phyloP scores from a whole-genome alignment of 2,888 invertebrate genomes.

The Silvanus unidentatus region DNA sequence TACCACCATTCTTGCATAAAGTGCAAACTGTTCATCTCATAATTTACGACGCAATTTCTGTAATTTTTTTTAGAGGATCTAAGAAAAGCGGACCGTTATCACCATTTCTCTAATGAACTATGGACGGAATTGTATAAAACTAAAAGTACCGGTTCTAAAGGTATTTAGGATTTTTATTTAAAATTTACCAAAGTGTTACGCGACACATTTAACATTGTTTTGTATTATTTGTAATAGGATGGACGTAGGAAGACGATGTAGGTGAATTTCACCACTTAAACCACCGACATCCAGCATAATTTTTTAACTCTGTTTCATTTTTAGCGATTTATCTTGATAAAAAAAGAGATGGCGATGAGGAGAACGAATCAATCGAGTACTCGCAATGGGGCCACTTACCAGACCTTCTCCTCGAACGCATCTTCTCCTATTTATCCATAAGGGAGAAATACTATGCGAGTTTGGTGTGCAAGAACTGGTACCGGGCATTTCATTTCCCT shows the following conservation, averaged over 20 bases:
- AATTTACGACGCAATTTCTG: neutral
- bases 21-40: too few species aligned
- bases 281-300: too few species aligned
- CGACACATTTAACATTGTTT: conserved; percentile 17
- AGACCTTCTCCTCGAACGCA: conserved; percentile 65
- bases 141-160: conserved; percentile 31
- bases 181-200: conserved; percentile 13
- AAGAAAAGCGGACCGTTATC: conserved; percentile 35
- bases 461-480: conserved; percentile 61
- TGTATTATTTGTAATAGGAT: too few species aligned
- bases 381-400: conserved; percentile 65
- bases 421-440: conserved; percentile 63
- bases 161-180: conserved; percentile 20
- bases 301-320: too few species aligned
- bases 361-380: conserved; percentile 43
- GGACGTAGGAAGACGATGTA: neutral
- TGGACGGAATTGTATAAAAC: conserved; percentile 39
- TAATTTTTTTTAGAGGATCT: conserved; percentile 3
- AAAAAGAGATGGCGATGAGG: conserved; percentile 41
- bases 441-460: conserved; percentile 70
- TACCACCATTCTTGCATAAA: neutral
- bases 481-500: conserved; percentile 64
- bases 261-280: too few species aligned
- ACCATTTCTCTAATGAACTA: conserved; percentile 37
- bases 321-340: conserved; percentile 39